Percentiles rank a stretch among this genome's conserved stretches.
These are phyloP conservation scores for Nipponacmea schrenckii DNA, from an alignment of 2,888 invertebrate genomes.

Conservation along the genomic window DNA sequence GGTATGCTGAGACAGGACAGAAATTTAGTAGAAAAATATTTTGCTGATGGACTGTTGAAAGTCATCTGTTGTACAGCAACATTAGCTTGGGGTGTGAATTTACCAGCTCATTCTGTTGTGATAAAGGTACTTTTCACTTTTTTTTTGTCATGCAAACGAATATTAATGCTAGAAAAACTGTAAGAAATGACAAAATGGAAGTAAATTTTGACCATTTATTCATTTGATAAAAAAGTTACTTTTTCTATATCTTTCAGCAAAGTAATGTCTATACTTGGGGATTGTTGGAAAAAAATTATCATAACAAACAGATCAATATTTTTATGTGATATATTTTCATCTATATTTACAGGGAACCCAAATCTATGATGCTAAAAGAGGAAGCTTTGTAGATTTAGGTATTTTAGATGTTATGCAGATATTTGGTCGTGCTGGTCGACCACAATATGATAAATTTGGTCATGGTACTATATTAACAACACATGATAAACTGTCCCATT, in stretches of 20 bases:
- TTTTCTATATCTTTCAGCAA: too few species aligned
- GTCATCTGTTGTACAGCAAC: constrained; percentile 96
- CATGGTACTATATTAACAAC: constrained; percentile 95
- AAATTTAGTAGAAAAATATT: constrained; percentile 82
- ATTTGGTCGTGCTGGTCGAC: constrained; percentile 97
- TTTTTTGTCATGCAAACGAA: neutral
- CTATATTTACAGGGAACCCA: constrained; percentile 82
- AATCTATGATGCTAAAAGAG: constrained; percentile 95
- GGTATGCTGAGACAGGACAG: constrained; percentile 91
- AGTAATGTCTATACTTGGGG: too few species aligned
- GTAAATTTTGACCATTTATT: too few species aligned
- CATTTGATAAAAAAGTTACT: too few species aligned
- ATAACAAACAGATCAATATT: too few species aligned
- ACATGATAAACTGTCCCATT: constrained; percentile 91
- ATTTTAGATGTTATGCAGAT: constrained; percentile 92
- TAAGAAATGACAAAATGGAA: too few species aligned
- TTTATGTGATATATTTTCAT: neutral
- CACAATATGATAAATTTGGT: constrained; percentile 93
- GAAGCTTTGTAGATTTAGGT: constrained; percentile 92
- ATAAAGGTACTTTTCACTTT: constrained; percentile 77
- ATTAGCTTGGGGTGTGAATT: constrained; percentile 98
- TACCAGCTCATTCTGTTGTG: constrained; percentile 97
- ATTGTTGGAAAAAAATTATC: too few species aligned
- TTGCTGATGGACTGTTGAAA: constrained; percentile 86
- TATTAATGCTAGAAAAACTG: too few species aligned